Evolutionary conservation across 2,888 invertebrate species (phyloP).

Genomic region (Macrosoma leucophasiata): DNA sequence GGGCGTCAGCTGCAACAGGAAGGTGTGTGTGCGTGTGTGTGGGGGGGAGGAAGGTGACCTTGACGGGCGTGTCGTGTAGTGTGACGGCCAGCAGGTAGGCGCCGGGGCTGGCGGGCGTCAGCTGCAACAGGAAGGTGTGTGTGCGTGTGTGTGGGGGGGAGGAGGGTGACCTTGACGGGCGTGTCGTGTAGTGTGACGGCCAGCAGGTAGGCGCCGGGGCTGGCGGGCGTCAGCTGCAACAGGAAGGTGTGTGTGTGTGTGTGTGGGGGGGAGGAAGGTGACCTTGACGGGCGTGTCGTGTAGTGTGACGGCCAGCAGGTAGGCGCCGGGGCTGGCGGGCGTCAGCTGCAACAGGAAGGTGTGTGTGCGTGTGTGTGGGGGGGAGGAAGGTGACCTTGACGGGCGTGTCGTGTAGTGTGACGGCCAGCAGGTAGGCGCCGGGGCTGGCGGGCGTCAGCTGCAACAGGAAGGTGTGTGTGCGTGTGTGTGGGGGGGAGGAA

Average conservation of each 20-base stretch:
- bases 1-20: slow-evolving; percentile 76
- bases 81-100: slow-evolving; percentile 77
- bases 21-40: too few relatives aligned
- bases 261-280: too few relatives aligned
- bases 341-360: slow-evolving; percentile 77
- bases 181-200: slow-evolving; percentile 78
- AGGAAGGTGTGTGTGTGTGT: too few relatives aligned
- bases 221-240: slow-evolving; percentile 77
- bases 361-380: too few relatives aligned
- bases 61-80: slow-evolving; percentile 79
- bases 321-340: slow-evolving; percentile 78
- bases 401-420: slow-evolving; percentile 78
- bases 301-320: slow-evolving; percentile 77
- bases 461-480: slow-evolving; percentile 76
- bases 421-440: slow-evolving; percentile 77
- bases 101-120: slow-evolving; percentile 79
- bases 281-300: slow-evolving; percentile 81
- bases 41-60: slow-evolving; percentile 55
- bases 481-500: neutral
- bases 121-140: slow-evolving; percentile 74
- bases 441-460: slow-evolving; percentile 78
- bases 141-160: too few relatives aligned
- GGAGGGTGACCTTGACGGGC: slow-evolving; percentile 81
- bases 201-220: slow-evolving; percentile 78
- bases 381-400: too few relatives aligned